Percentiles rank a stretch among this genome's conserved stretches.
Conservation (phyloP, 53 echinoderm and acorn worm genomes). For the Glandiceps talaboti region DNA sequence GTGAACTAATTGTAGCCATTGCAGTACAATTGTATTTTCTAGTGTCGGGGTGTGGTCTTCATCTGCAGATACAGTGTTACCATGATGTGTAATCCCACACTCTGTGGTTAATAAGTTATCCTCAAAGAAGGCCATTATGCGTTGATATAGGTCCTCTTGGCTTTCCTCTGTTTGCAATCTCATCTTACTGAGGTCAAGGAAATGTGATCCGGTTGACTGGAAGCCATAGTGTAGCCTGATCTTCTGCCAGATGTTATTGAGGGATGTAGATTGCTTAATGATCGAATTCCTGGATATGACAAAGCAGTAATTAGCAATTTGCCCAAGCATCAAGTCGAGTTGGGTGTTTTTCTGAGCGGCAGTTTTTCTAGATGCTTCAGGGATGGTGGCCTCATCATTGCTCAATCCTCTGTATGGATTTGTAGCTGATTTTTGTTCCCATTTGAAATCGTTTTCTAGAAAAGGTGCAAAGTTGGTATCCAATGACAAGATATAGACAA, state of each 20-base stretch:
- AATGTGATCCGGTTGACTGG: slow-evolving; percentile 6
- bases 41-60: slow-evolving; percentile 6
- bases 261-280: slow-evolving; percentile 3
- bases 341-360: slow-evolving; percentile 19
- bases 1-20: background rate
- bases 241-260: slow-evolving; percentile 10
- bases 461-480: background rate
- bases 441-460: background rate
- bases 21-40: background rate
- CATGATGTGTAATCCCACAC: slow-evolving; percentile 14
- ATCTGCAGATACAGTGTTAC: slow-evolving; percentile 17
- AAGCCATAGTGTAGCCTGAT: slow-evolving; percentile 22
- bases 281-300: slow-evolving; percentile 27
- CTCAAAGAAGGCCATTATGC: slow-evolving; percentile 26
- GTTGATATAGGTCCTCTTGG: slow-evolving; percentile 28
- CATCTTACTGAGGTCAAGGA: slow-evolving; percentile 24
- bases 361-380: slow-evolving; percentile 19
- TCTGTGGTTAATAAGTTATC: slow-evolving; percentile 15
- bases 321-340: slow-evolving; percentile 29
- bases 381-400: slow-evolving; percentile 7
- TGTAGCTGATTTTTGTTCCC: background rate
- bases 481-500: slow-evolving; percentile 26
- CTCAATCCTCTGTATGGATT: slow-evolving; percentile 4
- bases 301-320: slow-evolving; percentile 46
- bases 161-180: slow-evolving; percentile 19